These are phyloP conservation scores for Mareca penelope DNA, from an alignment of 2,797 vertebrate species.

Conservation along the genomic window DNA sequence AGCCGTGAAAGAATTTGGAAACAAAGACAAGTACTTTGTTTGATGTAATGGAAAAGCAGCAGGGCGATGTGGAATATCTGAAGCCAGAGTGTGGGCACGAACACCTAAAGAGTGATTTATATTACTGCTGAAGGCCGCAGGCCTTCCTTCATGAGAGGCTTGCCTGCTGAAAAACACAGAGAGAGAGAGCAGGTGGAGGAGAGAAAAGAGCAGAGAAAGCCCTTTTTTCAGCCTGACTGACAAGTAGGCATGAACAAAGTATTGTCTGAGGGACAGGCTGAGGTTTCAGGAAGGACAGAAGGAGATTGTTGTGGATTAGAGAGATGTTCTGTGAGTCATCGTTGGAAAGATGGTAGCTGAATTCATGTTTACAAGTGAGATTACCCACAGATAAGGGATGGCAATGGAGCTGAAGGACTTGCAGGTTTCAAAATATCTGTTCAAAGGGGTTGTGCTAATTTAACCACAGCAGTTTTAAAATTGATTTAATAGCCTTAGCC, in stretches of 20 bases:
- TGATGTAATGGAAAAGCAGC: neutral
- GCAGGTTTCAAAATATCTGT: constrained; percentile 7
- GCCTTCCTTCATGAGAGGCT: neutral
- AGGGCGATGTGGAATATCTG: neutral
- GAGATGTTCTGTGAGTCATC: constrained; percentile 56
- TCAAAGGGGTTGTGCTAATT: neutral
- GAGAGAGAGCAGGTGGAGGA: constrained; percentile 25
- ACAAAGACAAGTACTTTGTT: neutral
- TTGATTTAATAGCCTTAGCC: neutral
- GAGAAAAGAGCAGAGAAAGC: constrained; percentile 18
- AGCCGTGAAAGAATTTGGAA: neutral
- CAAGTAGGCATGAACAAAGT: constrained; percentile 41
- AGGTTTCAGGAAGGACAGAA: constrained; percentile 59
- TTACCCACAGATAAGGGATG: constrained; percentile 1
- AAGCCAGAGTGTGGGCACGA: neutral
- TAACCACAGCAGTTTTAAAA: neutral
- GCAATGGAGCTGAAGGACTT: constrained; percentile 1
- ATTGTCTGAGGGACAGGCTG: constrained; percentile 61
- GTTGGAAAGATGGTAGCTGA: constrained; percentile 13
- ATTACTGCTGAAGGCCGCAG: neutral
- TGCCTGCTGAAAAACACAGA: neutral
- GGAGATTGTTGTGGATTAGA: constrained; percentile 65
- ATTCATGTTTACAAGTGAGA: constrained; percentile 54
- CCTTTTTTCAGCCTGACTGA: constrained; percentile 44
- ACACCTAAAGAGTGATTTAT: neutral